A percentile compares a stretch with the other conserved stretches of the same genome.
These are phyloP conservation scores for Mobula hypostoma DNA, from an alignment of 2,113 vertebrate genomes.

Conservation along the genomic window DNA sequence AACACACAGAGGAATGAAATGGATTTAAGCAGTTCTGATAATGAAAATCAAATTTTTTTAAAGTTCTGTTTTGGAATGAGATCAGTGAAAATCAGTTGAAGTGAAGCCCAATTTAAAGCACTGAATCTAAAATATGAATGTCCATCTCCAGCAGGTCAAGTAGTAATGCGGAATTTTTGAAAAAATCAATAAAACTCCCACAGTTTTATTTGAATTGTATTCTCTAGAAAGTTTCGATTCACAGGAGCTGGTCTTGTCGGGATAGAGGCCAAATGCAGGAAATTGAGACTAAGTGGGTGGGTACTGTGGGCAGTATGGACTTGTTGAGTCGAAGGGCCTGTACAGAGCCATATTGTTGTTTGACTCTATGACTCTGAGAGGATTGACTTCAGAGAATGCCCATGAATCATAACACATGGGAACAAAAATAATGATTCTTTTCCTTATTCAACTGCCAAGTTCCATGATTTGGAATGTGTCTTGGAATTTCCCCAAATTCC, in stretches of 20 bases:
- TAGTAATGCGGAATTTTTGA: background rate
- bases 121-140: background rate
- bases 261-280: too few relatives aligned
- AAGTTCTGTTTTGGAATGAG: background rate
- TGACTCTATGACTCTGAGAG: too few relatives aligned
- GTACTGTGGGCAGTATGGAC: too few relatives aligned
- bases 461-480: background rate
- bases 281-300: too few relatives aligned
- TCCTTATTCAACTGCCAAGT: background rate
- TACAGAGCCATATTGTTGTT: too few relatives aligned
- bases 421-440: background rate
- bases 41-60: background rate
- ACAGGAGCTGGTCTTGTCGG: too few relatives aligned
- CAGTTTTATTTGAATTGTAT: background rate
- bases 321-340: too few relatives aligned
- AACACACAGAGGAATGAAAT: background rate
- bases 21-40: constrained; percentile 3
- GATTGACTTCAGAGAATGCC: background rate
- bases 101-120: background rate
- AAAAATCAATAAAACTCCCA: background rate
- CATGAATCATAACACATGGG: background rate
- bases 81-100: background rate
- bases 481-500: background rate
- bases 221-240: background rate
- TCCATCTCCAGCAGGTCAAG: background rate